These are phyloP conservation scores for Drosophila helvetica DNA, from an alignment of 2,888 invertebrate genomes.

Conservation along the genomic window DNA sequence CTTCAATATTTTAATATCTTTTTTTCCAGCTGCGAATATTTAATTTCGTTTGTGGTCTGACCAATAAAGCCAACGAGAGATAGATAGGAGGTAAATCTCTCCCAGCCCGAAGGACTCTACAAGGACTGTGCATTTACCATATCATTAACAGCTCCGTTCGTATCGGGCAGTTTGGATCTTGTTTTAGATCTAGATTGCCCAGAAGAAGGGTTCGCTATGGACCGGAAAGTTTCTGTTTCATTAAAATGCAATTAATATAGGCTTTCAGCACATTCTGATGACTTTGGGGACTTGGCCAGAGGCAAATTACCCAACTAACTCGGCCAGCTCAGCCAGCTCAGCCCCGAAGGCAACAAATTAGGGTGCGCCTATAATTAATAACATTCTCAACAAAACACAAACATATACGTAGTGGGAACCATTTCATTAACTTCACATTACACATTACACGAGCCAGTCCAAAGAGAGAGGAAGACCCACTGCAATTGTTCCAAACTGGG, in stretches of 20 bases:
- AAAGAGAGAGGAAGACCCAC: slow-evolving; percentile 4
- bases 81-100: slow-evolving; percentile 25
- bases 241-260: slow-evolving; percentile 77
- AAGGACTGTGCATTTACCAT: slow-evolving; percentile 26
- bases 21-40: slow-evolving; percentile 55
- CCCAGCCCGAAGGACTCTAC: background rate
- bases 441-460: slow-evolving; percentile 31
- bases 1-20: slow-evolving; percentile 45
- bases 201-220: slow-evolving; percentile 39
- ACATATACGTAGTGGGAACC: slow-evolving; percentile 46
- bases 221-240: slow-evolving; percentile 53
- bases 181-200: slow-evolving; percentile 20
- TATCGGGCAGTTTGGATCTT: slow-evolving; percentile 38
- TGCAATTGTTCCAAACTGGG: slow-evolving; percentile 43
- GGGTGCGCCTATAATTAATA: slow-evolving; percentile 77
- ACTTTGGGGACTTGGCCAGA: slow-evolving; percentile 35
- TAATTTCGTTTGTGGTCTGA: slow-evolving; percentile 72
- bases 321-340: slow-evolving; percentile 6
- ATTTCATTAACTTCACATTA: slow-evolving; percentile 72
- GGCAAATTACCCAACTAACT: slow-evolving; percentile 43
- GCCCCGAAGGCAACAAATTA: slow-evolving; percentile 47
- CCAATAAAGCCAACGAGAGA: slow-evolving; percentile 26
- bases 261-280: slow-evolving; percentile 71
- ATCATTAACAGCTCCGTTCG: slow-evolving; percentile 34
- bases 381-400: slow-evolving; percentile 46